A percentile compares a stretch with the other conserved stretches of the same genome.
Evolutionary conservation across 1,140 invertebrate genomes (phyloP).

Genomic region (Pseudoatta argentina): DNA sequence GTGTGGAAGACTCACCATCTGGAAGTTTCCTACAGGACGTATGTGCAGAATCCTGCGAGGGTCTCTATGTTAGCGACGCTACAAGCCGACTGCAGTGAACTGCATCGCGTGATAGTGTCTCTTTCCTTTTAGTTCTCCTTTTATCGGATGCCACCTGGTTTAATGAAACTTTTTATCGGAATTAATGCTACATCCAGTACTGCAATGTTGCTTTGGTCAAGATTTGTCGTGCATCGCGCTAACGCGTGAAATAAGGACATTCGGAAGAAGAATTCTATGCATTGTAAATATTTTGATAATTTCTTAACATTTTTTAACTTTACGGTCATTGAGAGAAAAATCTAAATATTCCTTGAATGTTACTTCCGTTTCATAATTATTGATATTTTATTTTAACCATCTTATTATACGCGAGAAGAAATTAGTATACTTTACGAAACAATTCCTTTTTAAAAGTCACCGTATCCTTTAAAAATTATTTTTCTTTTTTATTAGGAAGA

Average conservation of each 20-base stretch:
- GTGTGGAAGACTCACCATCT: conserved; percentile 53
- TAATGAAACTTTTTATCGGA: conserved; percentile 53
- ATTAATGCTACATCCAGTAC: conserved; percentile 38
- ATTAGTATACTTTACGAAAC: neutral
- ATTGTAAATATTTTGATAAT: neutral
- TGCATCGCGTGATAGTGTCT: conserved; percentile 10
- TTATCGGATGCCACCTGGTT: conserved; percentile 15
- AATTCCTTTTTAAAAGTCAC: neutral
- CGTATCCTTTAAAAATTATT: neutral
- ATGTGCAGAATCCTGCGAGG: conserved; percentile 34
- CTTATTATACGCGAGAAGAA: neutral
- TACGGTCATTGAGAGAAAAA: neutral
- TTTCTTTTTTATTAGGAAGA: too few species aligned
- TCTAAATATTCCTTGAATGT: too few species aligned
- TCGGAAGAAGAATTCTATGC: neutral
- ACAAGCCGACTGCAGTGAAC: conserved; percentile 11
- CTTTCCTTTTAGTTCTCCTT: neutral
- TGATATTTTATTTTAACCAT: neutral
- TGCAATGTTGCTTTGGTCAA: conserved; percentile 1
- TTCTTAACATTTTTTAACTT: neutral
- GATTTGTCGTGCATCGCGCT: conserved; percentile 3
- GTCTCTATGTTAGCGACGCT: conserved; percentile 32
- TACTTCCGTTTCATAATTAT: neutral
- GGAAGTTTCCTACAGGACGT: conserved; percentile 59
- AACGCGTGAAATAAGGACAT: neutral